These are phyloP conservation scores for Pocillopora grandis DNA, from an alignment of 92 coral and sea anemone species.

Conservation along the genomic window DNA sequence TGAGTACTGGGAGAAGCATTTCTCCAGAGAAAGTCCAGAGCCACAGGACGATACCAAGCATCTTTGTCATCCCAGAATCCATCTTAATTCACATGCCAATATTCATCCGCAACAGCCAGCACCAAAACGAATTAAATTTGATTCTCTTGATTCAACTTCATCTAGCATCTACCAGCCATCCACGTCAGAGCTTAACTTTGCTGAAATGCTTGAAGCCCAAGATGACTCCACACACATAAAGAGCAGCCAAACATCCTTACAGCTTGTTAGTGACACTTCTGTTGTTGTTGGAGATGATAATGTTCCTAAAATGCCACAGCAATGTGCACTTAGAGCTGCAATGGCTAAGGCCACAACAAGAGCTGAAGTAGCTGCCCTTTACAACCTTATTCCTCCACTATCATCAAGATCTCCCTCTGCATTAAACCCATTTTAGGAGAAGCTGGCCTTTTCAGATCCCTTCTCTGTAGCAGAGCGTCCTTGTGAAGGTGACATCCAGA, in stretches of 20 bases:
- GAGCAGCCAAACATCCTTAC: neutral
- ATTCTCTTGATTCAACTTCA: neutral
- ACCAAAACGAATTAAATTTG: neutral
- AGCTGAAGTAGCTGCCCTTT: slow-evolving; percentile 48
- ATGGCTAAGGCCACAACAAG: slow-evolving; percentile 36
- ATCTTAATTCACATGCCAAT: neutral
- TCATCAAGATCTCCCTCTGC: neutral
- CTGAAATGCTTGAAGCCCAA: neutral
- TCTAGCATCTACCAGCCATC: neutral
- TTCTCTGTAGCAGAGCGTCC: slow-evolving; percentile 28
- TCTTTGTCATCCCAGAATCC: slow-evolving; percentile 1
- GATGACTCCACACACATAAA: neutral
- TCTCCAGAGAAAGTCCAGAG: neutral
- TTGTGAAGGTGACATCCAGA: slow-evolving; percentile 20
- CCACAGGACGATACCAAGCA: slow-evolving; percentile 1
- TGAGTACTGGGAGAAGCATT: slow-evolving; percentile 24
- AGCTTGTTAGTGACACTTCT: neutral
- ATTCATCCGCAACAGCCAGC: slow-evolving; percentile 5
- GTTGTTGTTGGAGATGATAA: slow-evolving; percentile 3
- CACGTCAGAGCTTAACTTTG: neutral
- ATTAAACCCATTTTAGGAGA: neutral
- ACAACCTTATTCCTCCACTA: neutral
- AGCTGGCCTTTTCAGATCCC: slow-evolving; percentile 20
- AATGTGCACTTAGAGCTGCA: neutral
- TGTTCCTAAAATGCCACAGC: no score